A percentile compares a stretch with the other conserved stretches of the same genome.
Conservation (phyloP, 2,797 vertebrate species). For the Vultur gryphus region DNA sequence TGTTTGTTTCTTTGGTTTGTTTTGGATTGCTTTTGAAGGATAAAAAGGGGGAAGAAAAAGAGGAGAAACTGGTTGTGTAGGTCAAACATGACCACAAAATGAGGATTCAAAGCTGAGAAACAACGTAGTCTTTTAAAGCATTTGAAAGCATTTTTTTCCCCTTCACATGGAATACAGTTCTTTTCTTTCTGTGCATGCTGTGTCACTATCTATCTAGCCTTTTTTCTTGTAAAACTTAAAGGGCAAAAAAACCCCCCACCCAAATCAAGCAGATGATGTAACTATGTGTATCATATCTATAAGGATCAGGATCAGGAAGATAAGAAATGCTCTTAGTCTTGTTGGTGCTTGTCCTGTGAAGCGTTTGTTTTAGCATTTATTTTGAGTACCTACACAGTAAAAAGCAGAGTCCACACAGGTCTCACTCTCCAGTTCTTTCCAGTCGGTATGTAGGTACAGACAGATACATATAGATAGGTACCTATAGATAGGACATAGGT, state of each 20-base stretch:
- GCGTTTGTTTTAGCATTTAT: not conserved
- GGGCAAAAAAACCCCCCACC: accelerated
- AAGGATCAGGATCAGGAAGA: not conserved
- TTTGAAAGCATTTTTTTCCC: not conserved
- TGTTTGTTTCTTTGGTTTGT: conserved; percentile 36
- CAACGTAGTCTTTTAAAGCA: not conserved
- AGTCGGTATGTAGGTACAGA: not conserved
- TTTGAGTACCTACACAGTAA: not conserved
- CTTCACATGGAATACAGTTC: not conserved
- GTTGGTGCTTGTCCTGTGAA: not conserved
- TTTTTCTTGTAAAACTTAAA: not conserved
- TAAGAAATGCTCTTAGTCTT: not conserved
- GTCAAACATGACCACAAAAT: not conserved
- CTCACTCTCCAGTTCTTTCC: not conserved
- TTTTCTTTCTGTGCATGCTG: not conserved
- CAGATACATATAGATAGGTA: not conserved
- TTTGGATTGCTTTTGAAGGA: conserved; percentile 31
- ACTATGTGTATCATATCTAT: not conserved
- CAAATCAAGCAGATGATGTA: not conserved
- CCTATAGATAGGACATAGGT: not conserved
- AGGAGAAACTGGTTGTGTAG: not conserved
- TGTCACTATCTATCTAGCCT: not conserved
- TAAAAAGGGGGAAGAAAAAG: not conserved
- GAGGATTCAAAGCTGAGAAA: not conserved
- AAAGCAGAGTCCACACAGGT: not conserved